phyloP scores from a whole-genome alignment of 1,140 invertebrate genomes.

The Sycobia sp. region DNA sequence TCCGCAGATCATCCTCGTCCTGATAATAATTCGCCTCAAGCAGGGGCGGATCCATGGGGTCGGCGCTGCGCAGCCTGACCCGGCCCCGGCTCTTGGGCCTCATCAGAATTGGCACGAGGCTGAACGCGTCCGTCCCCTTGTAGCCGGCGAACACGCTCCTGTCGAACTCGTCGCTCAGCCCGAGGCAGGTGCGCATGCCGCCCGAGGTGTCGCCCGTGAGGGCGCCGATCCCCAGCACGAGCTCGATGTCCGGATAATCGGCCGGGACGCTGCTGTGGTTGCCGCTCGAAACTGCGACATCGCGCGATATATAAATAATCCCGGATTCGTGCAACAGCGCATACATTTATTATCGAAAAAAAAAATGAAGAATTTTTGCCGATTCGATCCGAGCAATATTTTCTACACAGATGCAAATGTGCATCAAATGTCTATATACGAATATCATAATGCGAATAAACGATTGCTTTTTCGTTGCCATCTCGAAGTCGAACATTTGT shows the following conservation, averaged over 20 bases:
- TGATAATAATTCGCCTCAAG: conserved; percentile 81
- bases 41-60: conserved; percentile 75
- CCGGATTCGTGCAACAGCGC: too few species aligned
- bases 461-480: too few species aligned
- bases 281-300: too few species aligned
- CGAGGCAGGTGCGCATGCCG: conserved; percentile 65
- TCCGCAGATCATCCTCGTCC: conserved; percentile 68
- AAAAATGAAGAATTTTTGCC: too few species aligned
- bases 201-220: conserved; percentile 76
- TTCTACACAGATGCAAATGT: too few species aligned
- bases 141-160: conserved; percentile 63
- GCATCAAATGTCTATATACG: too few species aligned
- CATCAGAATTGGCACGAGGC: conserved; percentile 73
- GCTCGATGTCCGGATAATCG: conserved; percentile 75
- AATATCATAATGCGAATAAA: too few species aligned
- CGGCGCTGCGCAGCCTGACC: conserved; percentile 67
- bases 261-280: background rate
- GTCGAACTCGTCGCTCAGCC: conserved; percentile 69
- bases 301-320: too few species aligned
- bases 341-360: too few species aligned
- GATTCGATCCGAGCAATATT: too few species aligned
- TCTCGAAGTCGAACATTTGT: too few species aligned
- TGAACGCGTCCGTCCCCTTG: conserved; percentile 63
- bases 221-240: conserved; percentile 75
- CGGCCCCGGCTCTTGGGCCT: conserved; percentile 77